Base-by-base conservation (phyloP, 2,888 invertebrate species). In the Meghimatium bilineatum region DNA sequence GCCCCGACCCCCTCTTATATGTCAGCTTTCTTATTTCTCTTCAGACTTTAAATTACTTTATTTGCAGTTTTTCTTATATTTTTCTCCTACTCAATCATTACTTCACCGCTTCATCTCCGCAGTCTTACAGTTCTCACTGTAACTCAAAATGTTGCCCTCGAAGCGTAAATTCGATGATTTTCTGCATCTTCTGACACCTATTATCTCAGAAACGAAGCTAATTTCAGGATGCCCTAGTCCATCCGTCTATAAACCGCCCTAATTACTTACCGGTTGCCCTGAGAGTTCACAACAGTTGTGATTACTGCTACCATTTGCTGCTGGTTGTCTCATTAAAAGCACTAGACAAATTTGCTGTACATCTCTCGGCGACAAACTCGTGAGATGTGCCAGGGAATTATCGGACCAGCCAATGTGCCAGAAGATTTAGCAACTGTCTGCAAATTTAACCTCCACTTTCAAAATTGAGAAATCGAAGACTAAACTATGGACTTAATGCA, bases 171-270 rank as follows among this genome's bases (percentile, higher is more conserved):
- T 66, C 8, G 32, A 66, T 66, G 79, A 44, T 67, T 79, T 79
- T 79, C 79, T 66, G 79, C 67, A 49, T 23, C 67, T 67, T 79
- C 32, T 44, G 44, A 32, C 67, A 36, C 17, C 67, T 56, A 67
- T 67, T 79, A 79, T 79, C 49, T 32, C 67, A 44, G 23, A 60
- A 79, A 79, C 79, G 67, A 79, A 67, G 79, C 79, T 79, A 79
- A 79, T 79, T 79, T 79, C 20, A 10, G 5, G 79, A 44, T 79
- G 66, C 49, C 32, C n/a, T 67, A 49, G 67, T 79, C 79, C 63
- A n/a, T 67, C 20, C 79, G 56, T 67, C 66, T 79, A 67, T 44
- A 36, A 77, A 29, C 23, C 38, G 23, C 23, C 79, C 67, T 29
- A 67, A 79, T 79, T 67, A 79, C 78, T 60, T 77, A 77, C n/a